Evolutionary conservation across 2,113 vertebrate species (phyloP).

Genomic region (Plecotus auritus): DNA sequence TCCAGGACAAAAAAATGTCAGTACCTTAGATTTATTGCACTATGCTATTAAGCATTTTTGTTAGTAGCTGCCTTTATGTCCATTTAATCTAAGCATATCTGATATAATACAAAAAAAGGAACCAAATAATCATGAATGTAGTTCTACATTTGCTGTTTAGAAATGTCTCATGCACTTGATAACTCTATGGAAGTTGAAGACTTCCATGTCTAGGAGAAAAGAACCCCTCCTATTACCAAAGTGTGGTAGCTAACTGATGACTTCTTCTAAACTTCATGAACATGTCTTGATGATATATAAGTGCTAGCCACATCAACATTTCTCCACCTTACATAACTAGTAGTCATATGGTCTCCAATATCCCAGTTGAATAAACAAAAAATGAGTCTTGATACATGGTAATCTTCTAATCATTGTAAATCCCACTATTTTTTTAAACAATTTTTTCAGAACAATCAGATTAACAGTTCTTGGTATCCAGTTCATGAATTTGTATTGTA

Average conservation of each 20-base stretch:
- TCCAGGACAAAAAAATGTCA: background rate
- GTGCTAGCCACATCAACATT: background rate
- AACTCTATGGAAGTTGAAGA: background rate
- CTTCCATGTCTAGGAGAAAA: background rate
- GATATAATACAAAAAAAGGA: background rate
- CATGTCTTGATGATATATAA: background rate
- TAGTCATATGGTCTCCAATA: too few species aligned
- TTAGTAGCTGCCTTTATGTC: background rate
- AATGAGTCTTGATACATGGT: background rate
- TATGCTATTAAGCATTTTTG: background rate
- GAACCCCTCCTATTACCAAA: background rate
- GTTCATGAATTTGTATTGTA: background rate
- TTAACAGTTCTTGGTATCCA: background rate
- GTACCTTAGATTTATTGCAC: background rate
- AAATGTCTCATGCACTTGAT: background rate
- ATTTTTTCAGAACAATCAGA: background rate
- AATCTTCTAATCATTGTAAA: background rate
- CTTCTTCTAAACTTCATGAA: background rate
- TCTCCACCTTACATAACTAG: background rate
- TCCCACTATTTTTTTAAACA: background rate
- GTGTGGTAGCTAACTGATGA: background rate
- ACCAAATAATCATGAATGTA: background rate
- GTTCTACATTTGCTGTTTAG: background rate
- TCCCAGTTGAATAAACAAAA: background rate
- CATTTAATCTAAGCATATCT: background rate